These are phyloP conservation scores for Neoarius graeffei DNA, from an alignment of 2,113 vertebrate species.

Conservation along the genomic window DNA sequence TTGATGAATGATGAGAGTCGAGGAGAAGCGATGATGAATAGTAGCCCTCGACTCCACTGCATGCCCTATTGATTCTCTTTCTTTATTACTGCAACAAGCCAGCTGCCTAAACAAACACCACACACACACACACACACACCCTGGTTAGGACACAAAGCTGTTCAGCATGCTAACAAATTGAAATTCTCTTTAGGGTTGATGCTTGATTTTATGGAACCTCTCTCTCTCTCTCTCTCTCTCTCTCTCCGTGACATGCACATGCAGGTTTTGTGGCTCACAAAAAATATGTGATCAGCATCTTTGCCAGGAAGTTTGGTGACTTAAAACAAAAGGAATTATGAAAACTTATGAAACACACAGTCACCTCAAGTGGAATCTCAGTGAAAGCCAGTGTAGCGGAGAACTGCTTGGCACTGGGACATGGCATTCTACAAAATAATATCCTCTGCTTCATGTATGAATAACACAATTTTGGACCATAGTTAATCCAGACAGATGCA, in stretches of 20 bases:
- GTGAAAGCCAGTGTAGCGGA: not conserved
- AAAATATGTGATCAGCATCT: not conserved
- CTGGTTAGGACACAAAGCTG: not conserved
- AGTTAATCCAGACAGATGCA: no score
- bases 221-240: not conserved
- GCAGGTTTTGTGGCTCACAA: not conserved
- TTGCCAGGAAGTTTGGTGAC: not conserved
- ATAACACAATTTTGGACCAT: no score
- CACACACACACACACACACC: constrained; percentile 9
- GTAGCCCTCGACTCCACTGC: constrained; percentile 99
- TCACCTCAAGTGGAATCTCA: not conserved
- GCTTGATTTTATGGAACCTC: not conserved
- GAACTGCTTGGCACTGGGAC: not conserved
- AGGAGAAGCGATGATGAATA: constrained; percentile 99
- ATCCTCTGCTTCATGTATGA: not conserved
- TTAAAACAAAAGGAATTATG: not conserved
- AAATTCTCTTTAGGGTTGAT: not conserved
- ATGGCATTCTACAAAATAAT: not conserved
- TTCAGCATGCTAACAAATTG: constrained; percentile 6
- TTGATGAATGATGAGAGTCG: constrained; percentile 99
- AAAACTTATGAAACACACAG: not conserved
- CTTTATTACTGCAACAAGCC: constrained; percentile 99
- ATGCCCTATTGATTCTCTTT: constrained; percentile 99
- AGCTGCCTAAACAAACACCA: constrained; percentile 77
- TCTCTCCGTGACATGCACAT: not conserved